Base-by-base conservation (phyloP, 2,113 vertebrate genomes). In the Daboia siamensis region DNA sequence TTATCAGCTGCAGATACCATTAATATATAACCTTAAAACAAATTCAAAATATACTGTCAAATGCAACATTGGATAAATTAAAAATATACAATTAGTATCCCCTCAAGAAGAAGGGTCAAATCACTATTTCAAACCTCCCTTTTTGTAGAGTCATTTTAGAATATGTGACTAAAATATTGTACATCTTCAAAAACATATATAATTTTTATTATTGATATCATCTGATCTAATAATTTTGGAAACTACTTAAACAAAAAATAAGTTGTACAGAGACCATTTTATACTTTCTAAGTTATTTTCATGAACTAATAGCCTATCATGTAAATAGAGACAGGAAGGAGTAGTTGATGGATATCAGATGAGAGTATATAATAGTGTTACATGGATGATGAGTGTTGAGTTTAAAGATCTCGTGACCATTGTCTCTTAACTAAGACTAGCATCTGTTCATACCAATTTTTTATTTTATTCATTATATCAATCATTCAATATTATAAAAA, bases 1-100 rank as follows among this genome's bases (percentile, higher is more conserved):
- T 29, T 39, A 69, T 51, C 5, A 91, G 29, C 33, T 93, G 64
- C 15, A 90, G 55, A 56, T 9, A 86, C 7, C 9, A 95, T 95
- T 93, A 57, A 84, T 89, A 33, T 24, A 10, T 54, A 51, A 88
- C 59, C 33, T 12, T 44, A 29, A 55, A 87, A 87, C 56, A 55
- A 90, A 59, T 88, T 94, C 91, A 80, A 56, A 91, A 88, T 51
- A 29, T 69, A 55, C 21, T 74, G 21, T 55, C 5, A 33, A 55
- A 12, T 74, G 44, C 24, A 61, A 46, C 15, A n/a, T 61, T 20
- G 15, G 56, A 64, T 44, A 87, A 39, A 74, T 55, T 69, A 87
- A 92, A 74, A 17, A 23, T 69, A 55, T 5, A 29, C 33, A 74
- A 23, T 54, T 24, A 46, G 44, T 88, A 88, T 46, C 24, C 56